These are phyloP conservation scores for Drosophila nigrodunni DNA, from an alignment of 1,140 invertebrate genomes.

Conservation along the genomic window DNA sequence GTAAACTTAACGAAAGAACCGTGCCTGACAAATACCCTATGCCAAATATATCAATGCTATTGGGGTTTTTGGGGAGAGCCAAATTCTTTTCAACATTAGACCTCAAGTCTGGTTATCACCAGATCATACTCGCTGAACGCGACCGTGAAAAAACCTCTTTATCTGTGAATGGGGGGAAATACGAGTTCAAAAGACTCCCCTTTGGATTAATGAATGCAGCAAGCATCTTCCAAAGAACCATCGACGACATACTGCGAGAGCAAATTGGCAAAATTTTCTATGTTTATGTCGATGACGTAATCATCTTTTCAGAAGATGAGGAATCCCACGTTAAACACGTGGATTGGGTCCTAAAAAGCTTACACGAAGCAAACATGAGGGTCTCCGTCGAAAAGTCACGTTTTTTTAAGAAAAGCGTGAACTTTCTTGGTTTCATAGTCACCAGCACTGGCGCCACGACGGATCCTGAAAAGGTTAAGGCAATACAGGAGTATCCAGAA, in stretches of 20 bases:
- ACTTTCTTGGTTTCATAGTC: conserved; percentile 26
- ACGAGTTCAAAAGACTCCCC: conserved; percentile 83
- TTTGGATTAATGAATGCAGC: conserved; percentile 65
- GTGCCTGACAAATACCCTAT: too few species aligned
- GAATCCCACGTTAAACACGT: conserved; percentile 9
- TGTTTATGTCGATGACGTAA: conserved; percentile 14
- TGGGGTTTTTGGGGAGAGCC: too few species aligned
- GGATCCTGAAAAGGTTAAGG: conserved; percentile 47
- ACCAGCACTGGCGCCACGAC: conserved; percentile 33
- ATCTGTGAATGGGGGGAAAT: background rate
- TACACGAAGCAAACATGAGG: conserved; percentile 81
- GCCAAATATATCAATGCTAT: too few species aligned
- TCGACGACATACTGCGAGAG: conserved; percentile 33
- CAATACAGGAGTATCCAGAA: conserved; percentile 39
- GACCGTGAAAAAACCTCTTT: background rate
- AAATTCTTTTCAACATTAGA: background rate
- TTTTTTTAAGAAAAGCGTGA: conserved; percentile 61
- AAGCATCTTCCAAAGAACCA: conserved; percentile 35
- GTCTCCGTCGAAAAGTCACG: conserved; percentile 85
- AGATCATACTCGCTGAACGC: background rate
- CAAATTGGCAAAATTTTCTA: background rate
- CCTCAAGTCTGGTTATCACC: too few species aligned
- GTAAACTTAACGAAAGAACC: too few species aligned
- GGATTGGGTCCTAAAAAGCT: conserved; percentile 30
- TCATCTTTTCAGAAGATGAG: conserved; percentile 27